A percentile compares a stretch with the other conserved stretches of the same genome.
Evolutionary conservation across 1,140 invertebrate genomes (phyloP).

Genomic region (Brachionus rubens): DNA sequence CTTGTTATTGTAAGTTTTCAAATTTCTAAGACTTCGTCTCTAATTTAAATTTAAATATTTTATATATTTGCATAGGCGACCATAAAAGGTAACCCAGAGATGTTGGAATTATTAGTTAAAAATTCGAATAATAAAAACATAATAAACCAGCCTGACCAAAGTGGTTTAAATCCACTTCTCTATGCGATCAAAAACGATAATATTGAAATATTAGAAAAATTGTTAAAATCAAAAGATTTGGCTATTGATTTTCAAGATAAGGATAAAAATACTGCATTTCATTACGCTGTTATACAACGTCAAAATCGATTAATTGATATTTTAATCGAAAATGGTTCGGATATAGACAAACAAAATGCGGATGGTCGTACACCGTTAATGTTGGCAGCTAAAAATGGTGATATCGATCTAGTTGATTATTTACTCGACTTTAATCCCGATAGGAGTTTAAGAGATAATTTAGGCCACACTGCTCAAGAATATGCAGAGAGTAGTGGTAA

Average conservation of each 20-base stretch:
- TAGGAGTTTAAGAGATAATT: slow-evolving; percentile 20
- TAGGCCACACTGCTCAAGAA: slow-evolving; percentile 20
- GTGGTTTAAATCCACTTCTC: slow-evolving; percentile 7
- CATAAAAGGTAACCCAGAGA: slow-evolving; percentile 5
- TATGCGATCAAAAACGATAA: slow-evolving; percentile 36
- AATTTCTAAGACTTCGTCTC: background rate
- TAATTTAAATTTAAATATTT: background rate
- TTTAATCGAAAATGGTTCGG: slow-evolving; percentile 19
- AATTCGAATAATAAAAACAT: background rate
- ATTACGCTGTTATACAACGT: slow-evolving; percentile 41
- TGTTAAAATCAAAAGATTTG: slow-evolving; percentile 14
- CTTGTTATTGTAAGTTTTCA: slow-evolving; percentile 33
- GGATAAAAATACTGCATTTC: slow-evolving; percentile 23
- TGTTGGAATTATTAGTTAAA: slow-evolving; percentile 23
- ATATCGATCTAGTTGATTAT: slow-evolving; percentile 14
- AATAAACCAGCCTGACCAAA: slow-evolving; percentile 20
- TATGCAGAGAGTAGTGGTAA: background rate
- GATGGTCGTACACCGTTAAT: slow-evolving; percentile 43
- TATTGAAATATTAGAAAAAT: slow-evolving; percentile 1
- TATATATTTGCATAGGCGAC: background rate
- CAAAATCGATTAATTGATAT: slow-evolving; percentile 23
- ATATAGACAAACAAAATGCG: slow-evolving; percentile 30
- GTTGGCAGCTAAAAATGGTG: slow-evolving; percentile 1
- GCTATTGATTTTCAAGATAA: slow-evolving; percentile 40
- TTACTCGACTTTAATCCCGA: slow-evolving; percentile 23